Percentiles rank a stretch among this genome's conserved stretches.
These are phyloP conservation scores for Oncorhynchus tshawytscha DNA, from an alignment of 2,113 vertebrate genomes.

Conservation along the genomic window DNA sequence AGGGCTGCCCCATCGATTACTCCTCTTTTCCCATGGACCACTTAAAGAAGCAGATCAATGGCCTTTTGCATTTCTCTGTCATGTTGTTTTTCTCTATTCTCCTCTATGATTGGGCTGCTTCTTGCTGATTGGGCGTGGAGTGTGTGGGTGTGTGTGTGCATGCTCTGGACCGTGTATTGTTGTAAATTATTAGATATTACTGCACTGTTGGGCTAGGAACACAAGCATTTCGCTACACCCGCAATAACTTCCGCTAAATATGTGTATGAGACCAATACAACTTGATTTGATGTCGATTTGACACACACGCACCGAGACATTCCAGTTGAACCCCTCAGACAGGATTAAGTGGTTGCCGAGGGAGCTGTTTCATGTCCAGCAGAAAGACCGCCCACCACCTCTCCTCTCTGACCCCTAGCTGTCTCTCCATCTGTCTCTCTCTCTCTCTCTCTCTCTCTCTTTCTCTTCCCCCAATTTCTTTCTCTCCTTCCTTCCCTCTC, in stretches of 20 bases:
- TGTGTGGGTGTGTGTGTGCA: not conserved
- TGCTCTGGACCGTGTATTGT: not conserved
- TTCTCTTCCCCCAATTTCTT: too few species aligned
- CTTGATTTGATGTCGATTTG: too few species aligned
- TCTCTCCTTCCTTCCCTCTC: too few species aligned
- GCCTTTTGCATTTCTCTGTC: slow-evolving; percentile 25
- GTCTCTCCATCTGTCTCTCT: not conserved
- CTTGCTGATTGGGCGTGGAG: too few species aligned
- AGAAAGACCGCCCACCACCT: slow-evolving; percentile 28
- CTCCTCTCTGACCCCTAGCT: slow-evolving; percentile 19
- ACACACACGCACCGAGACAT: slow-evolving; percentile 23
- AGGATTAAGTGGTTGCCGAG: slow-evolving; percentile 50
- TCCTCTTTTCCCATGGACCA: slow-evolving; percentile 32
- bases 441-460: too few species aligned
- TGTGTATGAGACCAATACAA: too few species aligned
- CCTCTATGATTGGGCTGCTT: not conserved
- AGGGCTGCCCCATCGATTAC: slow-evolving; percentile 29
- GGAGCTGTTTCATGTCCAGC: slow-evolving; percentile 52
- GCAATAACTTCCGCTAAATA: too few species aligned
- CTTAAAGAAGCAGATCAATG: slow-evolving; percentile 30
- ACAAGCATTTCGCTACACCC: too few species aligned
- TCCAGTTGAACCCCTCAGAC: slow-evolving; percentile 48
- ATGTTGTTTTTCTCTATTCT: slow-evolving; percentile 2
- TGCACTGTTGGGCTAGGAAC: not conserved
- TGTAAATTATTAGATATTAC: not conserved